Conservation (phyloP, 2,113 vertebrate genomes). For the Ptilonorhynchus violaceus region DNA sequence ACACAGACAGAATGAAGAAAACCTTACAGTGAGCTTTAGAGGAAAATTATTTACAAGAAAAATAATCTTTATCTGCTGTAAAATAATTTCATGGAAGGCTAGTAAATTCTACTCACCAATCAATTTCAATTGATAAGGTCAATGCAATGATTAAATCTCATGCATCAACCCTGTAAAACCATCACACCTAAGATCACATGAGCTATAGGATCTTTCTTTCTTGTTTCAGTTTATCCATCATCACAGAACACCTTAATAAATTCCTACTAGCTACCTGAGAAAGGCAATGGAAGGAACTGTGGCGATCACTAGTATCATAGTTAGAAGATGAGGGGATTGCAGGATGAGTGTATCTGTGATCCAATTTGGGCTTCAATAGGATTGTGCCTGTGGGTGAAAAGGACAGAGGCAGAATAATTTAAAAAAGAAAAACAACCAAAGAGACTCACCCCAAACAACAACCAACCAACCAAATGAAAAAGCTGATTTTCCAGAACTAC, state of each 20-base stretch:
- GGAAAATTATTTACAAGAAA: background rate
- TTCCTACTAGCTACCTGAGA: background rate
- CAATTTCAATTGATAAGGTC: background rate
- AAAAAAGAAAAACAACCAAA: background rate
- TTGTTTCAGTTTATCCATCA: background rate
- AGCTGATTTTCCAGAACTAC: background rate
- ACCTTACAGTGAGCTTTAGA: background rate
- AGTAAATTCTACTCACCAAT: background rate
- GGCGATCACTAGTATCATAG: background rate
- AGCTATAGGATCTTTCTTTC: background rate
- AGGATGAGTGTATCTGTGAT: background rate
- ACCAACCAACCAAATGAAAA: background rate
- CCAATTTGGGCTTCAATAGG: background rate
- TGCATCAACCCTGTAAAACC: background rate
- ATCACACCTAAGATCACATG: background rate
- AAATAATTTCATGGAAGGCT: background rate
- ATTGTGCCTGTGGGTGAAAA: background rate
- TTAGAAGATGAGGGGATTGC: background rate
- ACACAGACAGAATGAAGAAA: background rate
- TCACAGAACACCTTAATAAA: background rate
- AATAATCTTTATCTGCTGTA: background rate
- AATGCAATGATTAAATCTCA: background rate
- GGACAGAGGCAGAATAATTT: accelerated
- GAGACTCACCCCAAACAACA: background rate
- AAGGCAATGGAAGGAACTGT: background rate